Conservation (phyloP, 2,797 vertebrate genomes). For the Eulemur coronatus region DNA sequence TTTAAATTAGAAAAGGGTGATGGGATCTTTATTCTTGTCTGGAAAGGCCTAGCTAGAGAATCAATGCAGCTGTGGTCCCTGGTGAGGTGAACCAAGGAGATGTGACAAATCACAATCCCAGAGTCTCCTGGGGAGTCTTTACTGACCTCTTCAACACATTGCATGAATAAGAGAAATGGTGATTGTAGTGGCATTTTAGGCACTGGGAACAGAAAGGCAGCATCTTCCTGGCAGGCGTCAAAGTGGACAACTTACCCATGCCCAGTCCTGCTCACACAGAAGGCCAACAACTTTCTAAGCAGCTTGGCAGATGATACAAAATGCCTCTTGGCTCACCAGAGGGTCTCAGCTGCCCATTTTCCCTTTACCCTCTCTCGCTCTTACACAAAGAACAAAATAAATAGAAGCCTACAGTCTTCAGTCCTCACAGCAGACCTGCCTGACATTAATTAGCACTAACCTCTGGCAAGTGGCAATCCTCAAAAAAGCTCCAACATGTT, state of each 20-base stretch:
- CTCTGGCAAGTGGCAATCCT: not conserved
- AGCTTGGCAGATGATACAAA: not conserved
- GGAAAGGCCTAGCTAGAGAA: not conserved
- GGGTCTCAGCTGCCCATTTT: not conserved
- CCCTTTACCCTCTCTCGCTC: not conserved
- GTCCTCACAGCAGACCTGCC: not conserved
- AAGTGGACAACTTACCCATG: fast-evolving
- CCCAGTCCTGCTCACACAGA: not conserved
- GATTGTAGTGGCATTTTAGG: not conserved
- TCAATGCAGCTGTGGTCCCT: not conserved
- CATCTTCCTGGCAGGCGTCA: not conserved
- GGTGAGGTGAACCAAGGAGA: not conserved
- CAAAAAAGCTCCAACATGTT: not conserved
- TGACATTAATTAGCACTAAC: conserved; percentile 10
- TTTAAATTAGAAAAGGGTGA: not conserved
- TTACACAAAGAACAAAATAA: not conserved
- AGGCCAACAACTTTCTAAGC: not conserved
- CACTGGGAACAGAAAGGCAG: not conserved
- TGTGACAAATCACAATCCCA: not conserved
- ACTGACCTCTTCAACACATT: not conserved
- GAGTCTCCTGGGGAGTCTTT: not conserved
- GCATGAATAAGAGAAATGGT: not conserved
- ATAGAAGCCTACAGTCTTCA: not conserved
- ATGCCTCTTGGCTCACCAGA: not conserved
- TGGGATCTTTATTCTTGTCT: not conserved